A percentile compares a stretch with the other conserved stretches of the same genome.
Conservation (phyloP, 2,113 vertebrate species). For the Pluvialis apricaria region DNA sequence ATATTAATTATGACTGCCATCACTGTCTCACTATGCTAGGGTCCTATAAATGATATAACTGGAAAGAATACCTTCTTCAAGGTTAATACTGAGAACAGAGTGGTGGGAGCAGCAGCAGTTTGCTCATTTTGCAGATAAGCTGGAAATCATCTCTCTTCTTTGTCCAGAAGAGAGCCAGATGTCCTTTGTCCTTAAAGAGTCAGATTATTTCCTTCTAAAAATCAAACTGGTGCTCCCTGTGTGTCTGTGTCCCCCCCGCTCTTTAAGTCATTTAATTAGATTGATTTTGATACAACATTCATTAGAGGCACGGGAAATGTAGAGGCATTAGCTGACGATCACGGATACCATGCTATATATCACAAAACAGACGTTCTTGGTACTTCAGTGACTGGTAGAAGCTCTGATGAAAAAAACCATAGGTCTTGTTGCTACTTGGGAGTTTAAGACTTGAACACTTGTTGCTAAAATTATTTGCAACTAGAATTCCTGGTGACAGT, state of each 20-base stretch:
- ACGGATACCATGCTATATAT: not conserved
- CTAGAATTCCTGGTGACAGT: conserved; percentile 23
- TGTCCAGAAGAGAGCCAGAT: too few species aligned
- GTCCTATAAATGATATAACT: rapidly evolving
- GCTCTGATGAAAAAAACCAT: not conserved
- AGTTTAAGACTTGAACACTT: not conserved
- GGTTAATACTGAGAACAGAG: not conserved
- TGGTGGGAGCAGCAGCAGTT: not conserved
- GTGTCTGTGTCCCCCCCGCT: rapidly evolving
- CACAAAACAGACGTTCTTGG: not conserved
- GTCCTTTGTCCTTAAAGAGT: not conserved
- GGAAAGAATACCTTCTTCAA: not conserved
- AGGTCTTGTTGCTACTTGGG: not conserved
- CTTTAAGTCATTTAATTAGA: not conserved
- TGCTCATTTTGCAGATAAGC: not conserved
- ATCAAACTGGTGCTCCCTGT: not conserved
- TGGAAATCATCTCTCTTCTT: not conserved
- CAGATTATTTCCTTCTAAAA: not conserved
- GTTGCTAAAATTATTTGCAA: conserved; percentile 1
- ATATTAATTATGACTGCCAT: not conserved
- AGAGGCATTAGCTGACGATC: not conserved
- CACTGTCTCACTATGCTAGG: not conserved
- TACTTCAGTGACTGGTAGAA: not conserved
- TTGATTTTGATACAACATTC: not conserved
- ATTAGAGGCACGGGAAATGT: not conserved